Base-by-base conservation (phyloP, 2,797 vertebrate species). In the Sardinella longiceps region DNA sequence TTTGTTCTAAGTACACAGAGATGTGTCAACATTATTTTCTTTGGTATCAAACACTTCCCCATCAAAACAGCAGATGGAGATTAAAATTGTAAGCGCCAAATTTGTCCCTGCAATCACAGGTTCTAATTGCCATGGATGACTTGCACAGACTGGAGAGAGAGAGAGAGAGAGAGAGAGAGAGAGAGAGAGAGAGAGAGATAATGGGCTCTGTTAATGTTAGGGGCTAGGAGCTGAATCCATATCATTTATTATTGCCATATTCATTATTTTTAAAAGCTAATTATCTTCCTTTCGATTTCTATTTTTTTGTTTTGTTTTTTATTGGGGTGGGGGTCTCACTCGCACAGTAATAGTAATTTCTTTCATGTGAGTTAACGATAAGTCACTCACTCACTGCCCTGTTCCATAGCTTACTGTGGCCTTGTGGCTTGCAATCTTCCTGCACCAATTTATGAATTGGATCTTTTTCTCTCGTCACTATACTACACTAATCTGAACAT, bases 21-120 rank as follows among this genome's bases (percentile, higher is more conserved):
- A 77, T 5, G 33, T 77, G 37, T 77, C 70, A 77, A 43, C 70
- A 77, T 39, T 74, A 39, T 77, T 77, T 43, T 77, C 70, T 77
- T 77, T 77, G 70, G 33, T 37, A 74, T 74, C 66, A 74, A 74
- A 74, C 66, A 39, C 4, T 74, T 74, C 66, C 66, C 33, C 66
- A 74, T 39, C 66, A 77, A 77, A 39, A 77, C 70, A 77, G 37
- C 70, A 77, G 70, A 77, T 43, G 70, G 70, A 77, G 37, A 77
- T 77, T 77, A 77, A 43, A 43, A 43, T 77, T 9, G 37, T 77
- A 43, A 77, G 70, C 70, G 3, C 70, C 70, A 77, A 43, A 37
- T 23, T 39, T 48, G 39, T 70, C 25, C 37, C 25, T 28, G 56
- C 23, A 83, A 74, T 39, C 37, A 9, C 66, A 39, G 30, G 30